phyloP scores from a whole-genome alignment of 2,888 invertebrate genomes.

The Synergus umbraculus region DNA sequence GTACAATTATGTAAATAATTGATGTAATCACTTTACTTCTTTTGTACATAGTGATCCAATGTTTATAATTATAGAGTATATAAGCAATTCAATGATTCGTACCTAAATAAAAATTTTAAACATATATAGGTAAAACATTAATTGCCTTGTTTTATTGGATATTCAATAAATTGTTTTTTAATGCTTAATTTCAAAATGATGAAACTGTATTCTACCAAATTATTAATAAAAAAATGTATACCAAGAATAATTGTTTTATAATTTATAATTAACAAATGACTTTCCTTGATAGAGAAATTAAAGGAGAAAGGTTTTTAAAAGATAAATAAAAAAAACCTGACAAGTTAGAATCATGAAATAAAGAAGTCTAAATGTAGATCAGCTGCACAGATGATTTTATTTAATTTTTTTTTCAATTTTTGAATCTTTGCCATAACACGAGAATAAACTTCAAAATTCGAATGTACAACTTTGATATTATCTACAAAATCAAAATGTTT shows the following conservation, averaged over 20 bases:
- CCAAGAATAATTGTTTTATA: neutral
- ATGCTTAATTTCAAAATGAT: conserved; percentile 11
- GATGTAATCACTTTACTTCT: conserved; percentile 35
- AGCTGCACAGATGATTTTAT: conserved; percentile 31
- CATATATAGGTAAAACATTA: neutral
- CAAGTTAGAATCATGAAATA: neutral
- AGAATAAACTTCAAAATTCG: conserved; percentile 40
- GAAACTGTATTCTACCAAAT: neutral
- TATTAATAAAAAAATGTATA: conserved; percentile 7
- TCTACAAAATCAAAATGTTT: conserved; percentile 17
- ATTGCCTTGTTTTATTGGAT: conserved; percentile 9
- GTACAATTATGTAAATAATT: conserved; percentile 29
- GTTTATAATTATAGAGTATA: conserved; percentile 34
- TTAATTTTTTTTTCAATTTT: conserved; percentile 15
- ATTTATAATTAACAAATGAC: neutral
- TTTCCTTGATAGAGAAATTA: neutral
- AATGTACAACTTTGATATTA: conserved; percentile 38
- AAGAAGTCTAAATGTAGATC: neutral
- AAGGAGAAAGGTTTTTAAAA: neutral
- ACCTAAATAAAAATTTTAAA: conserved; percentile 21
- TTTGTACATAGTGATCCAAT: conserved; percentile 37
- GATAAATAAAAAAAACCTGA: too few relatives aligned
- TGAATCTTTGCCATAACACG: conserved; percentile 14
- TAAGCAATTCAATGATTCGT: conserved; percentile 6
- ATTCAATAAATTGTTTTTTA: conserved; percentile 20